Percentiles rank a stretch among this genome's conserved stretches.
Conservation (phyloP, 2,888 invertebrate species). For the Volucella inanis region DNA sequence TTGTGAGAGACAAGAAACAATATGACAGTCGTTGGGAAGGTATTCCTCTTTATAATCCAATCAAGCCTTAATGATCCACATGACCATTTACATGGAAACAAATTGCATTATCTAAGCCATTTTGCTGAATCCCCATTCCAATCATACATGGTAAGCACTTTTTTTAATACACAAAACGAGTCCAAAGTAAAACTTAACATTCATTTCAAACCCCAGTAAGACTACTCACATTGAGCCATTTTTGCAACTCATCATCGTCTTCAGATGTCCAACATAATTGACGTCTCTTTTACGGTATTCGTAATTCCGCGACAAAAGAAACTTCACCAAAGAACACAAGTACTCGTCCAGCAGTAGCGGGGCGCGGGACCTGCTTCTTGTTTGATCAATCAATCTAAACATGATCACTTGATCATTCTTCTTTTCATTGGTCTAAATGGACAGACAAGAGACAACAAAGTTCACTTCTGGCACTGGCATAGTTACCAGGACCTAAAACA, state of each 20-base stretch:
- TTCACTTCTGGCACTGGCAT: constrained; percentile 45
- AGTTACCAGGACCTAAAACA: constrained; percentile 62
- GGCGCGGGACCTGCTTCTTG: background rate
- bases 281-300: constrained; percentile 40
- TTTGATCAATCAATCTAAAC: constrained; percentile 51
- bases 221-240: background rate
- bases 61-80: too few relatives aligned
- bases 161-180: too few relatives aligned
- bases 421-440: constrained; percentile 31
- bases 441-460: constrained; percentile 39
- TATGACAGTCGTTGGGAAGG: too few relatives aligned
- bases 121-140: too few relatives aligned
- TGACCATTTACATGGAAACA: too few relatives aligned
- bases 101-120: too few relatives aligned
- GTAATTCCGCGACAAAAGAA: constrained; percentile 5
- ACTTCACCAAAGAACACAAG: constrained; percentile 1
- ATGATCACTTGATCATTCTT: constrained; percentile 23
- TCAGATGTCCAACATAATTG: constrained; percentile 24
- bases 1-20: too few relatives aligned
- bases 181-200: too few relatives aligned
- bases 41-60: too few relatives aligned
- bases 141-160: too few relatives aligned
- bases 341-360: background rate
- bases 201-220: too few relatives aligned
- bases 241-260: background rate